Conservation (phyloP, 2,113 vertebrate species). For the Mastomys coucha region DNA sequence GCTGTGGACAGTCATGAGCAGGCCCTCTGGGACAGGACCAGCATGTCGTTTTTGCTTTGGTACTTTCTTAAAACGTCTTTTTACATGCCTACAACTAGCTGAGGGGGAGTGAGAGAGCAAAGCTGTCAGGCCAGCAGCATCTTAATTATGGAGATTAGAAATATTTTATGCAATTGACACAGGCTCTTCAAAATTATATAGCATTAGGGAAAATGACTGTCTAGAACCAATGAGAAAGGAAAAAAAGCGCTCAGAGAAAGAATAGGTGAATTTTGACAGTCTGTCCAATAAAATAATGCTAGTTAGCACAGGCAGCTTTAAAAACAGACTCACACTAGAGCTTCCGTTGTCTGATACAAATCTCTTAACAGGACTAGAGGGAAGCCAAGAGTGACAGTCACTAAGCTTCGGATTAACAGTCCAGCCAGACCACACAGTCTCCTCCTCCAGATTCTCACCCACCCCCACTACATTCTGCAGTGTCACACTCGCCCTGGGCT, state of each 20-base stretch:
- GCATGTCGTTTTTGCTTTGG: constrained; percentile 69
- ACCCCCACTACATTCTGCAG: neutral
- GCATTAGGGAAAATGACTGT: constrained; percentile 71
- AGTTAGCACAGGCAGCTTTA: constrained; percentile 38
- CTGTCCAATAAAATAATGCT: constrained; percentile 73
- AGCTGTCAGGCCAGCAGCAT: constrained; percentile 78
- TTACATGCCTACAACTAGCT: constrained; percentile 73
- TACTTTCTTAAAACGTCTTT: constrained; percentile 66
- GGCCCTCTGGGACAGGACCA: constrained; percentile 36
- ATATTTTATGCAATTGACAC: constrained; percentile 82
- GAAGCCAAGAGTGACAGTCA: neutral
- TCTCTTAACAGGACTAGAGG: constrained; percentile 56
- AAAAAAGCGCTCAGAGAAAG: constrained; percentile 51
- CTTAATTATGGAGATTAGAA: constrained; percentile 84
- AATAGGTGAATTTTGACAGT: constrained; percentile 75
- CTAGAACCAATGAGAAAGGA: constrained; percentile 67
- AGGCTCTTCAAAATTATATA: constrained; percentile 77
- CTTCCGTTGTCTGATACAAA: constrained; percentile 59
- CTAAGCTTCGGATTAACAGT: constrained; percentile 35
- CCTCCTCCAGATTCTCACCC: too few species aligned
- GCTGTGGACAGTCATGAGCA: neutral
- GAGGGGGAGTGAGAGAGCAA: constrained; percentile 74
- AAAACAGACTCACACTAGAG: constrained; percentile 47
- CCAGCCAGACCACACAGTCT: neutral
- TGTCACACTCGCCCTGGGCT: neutral